These are phyloP conservation scores for Anarhynchus alexandrinus DNA, from an alignment of 2,113 vertebrate species.

Conservation along the genomic window DNA sequence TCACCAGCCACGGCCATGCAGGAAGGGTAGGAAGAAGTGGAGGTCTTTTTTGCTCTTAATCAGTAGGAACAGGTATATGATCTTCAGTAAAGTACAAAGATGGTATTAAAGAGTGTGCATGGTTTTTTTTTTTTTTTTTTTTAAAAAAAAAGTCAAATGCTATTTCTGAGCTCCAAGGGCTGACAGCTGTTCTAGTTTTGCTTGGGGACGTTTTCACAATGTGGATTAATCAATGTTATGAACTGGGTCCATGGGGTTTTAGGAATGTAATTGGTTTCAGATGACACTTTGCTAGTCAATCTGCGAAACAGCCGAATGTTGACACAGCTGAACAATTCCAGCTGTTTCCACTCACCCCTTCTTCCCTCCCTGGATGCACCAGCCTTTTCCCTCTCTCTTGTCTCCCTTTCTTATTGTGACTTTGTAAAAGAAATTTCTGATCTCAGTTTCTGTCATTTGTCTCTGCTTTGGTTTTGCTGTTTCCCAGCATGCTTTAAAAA, in stretches of 20 bases:
- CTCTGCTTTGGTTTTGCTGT: not conserved
- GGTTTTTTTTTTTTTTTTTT: no score
- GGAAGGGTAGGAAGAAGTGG: not conserved
- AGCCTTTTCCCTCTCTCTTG: slow-evolving; percentile 48
- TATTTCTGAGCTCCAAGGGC: slow-evolving; percentile 68
- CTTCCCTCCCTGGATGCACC: slow-evolving; percentile 65
- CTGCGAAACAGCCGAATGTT: slow-evolving; percentile 74
- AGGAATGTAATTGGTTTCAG: slow-evolving; percentile 83
- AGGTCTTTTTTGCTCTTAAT: not conserved
- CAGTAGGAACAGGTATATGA: not conserved
- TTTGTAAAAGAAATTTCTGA: slow-evolving; percentile 58
- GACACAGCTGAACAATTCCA: slow-evolving; percentile 80
- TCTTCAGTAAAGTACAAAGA: not conserved
- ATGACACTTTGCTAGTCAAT: slow-evolving; percentile 83
- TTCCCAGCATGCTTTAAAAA: not conserved
- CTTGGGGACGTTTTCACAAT: slow-evolving; percentile 80
- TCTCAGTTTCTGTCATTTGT: slow-evolving; percentile 22
- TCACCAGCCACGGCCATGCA: not conserved
- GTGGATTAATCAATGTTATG: slow-evolving; percentile 86
- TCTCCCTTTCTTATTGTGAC: slow-evolving; percentile 53
- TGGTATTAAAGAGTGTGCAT: not conserved
- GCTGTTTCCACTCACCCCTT: slow-evolving; percentile 78
- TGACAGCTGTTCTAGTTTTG: slow-evolving; percentile 78
- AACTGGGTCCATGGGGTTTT: slow-evolving; percentile 80
- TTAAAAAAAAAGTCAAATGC: slow-evolving; percentile 4